These are phyloP conservation scores for Ferdinandea cuprea DNA, from an alignment of 2,888 invertebrate species.

Conservation along the genomic window DNA sequence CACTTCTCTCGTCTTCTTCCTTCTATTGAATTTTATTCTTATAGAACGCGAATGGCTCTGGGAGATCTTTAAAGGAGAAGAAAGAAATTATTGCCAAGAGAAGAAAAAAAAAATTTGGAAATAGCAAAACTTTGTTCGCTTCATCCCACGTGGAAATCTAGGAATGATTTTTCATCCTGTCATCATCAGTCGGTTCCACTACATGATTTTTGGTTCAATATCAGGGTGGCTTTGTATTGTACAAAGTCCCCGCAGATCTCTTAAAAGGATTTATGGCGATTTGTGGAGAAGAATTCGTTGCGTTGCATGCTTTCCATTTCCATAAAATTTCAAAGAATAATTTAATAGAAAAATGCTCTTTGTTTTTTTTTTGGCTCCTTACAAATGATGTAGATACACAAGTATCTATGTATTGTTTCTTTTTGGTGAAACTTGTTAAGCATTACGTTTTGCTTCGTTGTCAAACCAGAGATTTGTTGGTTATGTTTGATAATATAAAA, in stretches of 20 bases:
- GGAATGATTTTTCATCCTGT: constrained; percentile 56
- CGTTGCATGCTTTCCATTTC: constrained; percentile 12
- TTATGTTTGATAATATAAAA: too few species aligned
- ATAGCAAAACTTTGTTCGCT: constrained; percentile 39
- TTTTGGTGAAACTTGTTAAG: too few species aligned
- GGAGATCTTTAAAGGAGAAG: constrained; percentile 26
- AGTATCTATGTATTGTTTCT: too few species aligned
- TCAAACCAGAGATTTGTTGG: too few species aligned
- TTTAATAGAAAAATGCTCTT: too few species aligned
- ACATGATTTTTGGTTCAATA: constrained; percentile 53
- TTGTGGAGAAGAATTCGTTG: background rate
- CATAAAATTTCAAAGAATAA: too few species aligned
- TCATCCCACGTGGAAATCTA: constrained; percentile 29
- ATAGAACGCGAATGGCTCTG: background rate
- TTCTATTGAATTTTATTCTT: constrained; percentile 30
- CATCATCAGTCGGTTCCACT: constrained; percentile 53
- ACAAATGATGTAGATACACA: too few species aligned
- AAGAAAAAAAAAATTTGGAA: constrained; percentile 27
- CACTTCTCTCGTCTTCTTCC: constrained; percentile 13
- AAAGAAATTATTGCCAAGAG: background rate
- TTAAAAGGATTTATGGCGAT: constrained; percentile 23
- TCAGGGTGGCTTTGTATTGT: constrained; percentile 24
- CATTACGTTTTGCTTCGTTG: too few species aligned
- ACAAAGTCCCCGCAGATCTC: constrained; percentile 15
- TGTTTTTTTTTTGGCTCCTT: too few species aligned